Base-by-base conservation (phyloP, 2,888 invertebrate genomes). In the Drosophila picticornis region DNA sequence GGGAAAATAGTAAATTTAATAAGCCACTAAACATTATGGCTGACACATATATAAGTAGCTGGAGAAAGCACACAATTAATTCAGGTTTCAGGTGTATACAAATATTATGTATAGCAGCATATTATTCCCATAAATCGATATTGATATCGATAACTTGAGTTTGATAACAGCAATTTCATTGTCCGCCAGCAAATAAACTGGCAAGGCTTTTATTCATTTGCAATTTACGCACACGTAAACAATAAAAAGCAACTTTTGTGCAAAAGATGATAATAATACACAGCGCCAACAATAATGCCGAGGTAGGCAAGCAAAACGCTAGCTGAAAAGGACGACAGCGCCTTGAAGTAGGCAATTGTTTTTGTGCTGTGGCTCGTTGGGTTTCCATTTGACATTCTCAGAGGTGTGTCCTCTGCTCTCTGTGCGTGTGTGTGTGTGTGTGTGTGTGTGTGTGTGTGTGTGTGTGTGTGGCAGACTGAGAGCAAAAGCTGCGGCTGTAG, bases 321-420 rank as follows among this genome's bases (percentile, higher is more conserved):
- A 31, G 11, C 57, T 31, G 43, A 57, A 65, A 59, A 66, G 58
- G 22, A 56, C 32, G 34, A 36, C 52, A n/a, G 46, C 67, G 72
- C 72, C 75, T 59, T 58, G 48, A 79, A 81, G 80, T 76, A 76
- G 80, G 77, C 77, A 90, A 90, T 86, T 81, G 78, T 88, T 90
- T 78, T 83, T 70, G 43, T 72, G 69, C 46, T 40, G 53, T 48
- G 63, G 40, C 68, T 71, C 58, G 67, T 62, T 77, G 51, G 46
- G 25, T 53, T 57, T 60, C 52, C 58, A 55, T 52, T 70, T 82
- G 88, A 64, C 65, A 68, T 72, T 61, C 57, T 25, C 25, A n/a
- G 46, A 74, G 71, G 77, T 64, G 70, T 71, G 65, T 46, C 56
- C 27, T 31, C 22, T 10, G 3, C 19, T 29, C 13, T 13, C 31